Evolutionary conservation across 2,888 invertebrate species (phyloP), one percentile per base, ranked within the genome.

Genomic region (Lasioglossum morio): DNA sequence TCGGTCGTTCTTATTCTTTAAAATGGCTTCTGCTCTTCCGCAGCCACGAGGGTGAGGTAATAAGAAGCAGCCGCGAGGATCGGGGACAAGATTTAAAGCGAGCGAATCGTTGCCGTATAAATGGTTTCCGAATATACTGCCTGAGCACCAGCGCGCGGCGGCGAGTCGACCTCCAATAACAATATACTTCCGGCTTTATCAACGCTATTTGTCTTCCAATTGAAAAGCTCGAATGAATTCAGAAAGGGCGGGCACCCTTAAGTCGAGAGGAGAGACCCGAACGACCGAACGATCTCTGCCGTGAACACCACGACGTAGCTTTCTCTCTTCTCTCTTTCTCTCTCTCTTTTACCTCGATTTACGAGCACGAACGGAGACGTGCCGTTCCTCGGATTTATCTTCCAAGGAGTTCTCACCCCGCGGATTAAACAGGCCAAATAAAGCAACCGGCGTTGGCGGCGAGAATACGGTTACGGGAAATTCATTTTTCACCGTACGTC

Each of bases 31-130:
- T 43, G 60, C 43, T 60, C 72, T 73, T 27, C 37, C 76, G 19
- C 40, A 27, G 23, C 10, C 43, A 48, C 14, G 57, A 53, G 53
- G 53, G 53, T 53, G 77, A 81, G 79, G 79, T 87, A 86, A 82
- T 80, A 86, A 87, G 86, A 84, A 83, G 53, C 82, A 72, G 66
- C 69, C 74, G n/a, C 72, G 78, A 81, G 86, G 82, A 82, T 82
- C 87, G 81, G 43, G 69, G 40, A 53, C 70, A 84, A 87, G 88
- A 91, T 90, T 91, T 90, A 91, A 80, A 73, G 79, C 78, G 81
- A 79, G 66, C 85, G 82, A 76, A 82, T 87, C 88, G 81, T 80
- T 82, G 78, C 82, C 85, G 75, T 89, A 86, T 91, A 92, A 92
- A 89, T 79, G 89, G 43, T 86, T 84, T 74, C 69, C 82, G 74